These are phyloP conservation scores for Clarias pachynema DNA, from an alignment of 2,797 vertebrate species.

Conservation along the genomic window DNA sequence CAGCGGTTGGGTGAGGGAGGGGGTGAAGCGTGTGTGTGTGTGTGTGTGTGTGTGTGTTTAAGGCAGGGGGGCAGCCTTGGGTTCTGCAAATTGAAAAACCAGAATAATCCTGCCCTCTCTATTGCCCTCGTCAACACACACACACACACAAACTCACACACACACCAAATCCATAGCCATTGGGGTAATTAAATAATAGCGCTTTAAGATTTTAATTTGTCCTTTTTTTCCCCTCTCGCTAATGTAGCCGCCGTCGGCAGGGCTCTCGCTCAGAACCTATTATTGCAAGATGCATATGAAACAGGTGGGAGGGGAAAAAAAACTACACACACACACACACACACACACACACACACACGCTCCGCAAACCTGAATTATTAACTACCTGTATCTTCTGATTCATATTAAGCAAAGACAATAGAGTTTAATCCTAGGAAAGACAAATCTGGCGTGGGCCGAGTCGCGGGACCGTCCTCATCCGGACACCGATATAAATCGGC, in stretches of 20 bases:
- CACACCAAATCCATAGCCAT: slow-evolving; percentile 87
- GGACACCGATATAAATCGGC: background rate
- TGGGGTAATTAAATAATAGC: slow-evolving; percentile 99
- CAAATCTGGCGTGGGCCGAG: background rate
- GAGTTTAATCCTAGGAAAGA: slow-evolving; percentile 40
- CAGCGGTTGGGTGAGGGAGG: slow-evolving; percentile 88
- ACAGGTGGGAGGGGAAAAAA: slow-evolving; percentile 64
- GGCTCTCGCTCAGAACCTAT: slow-evolving; percentile 79
- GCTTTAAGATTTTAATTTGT: slow-evolving; percentile 99
- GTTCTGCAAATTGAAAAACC: slow-evolving; percentile 94
- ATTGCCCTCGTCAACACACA: slow-evolving; percentile 61
- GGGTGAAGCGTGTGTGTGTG: slow-evolving; percentile 74
- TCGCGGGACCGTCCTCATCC: background rate
- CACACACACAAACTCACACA: slow-evolving; percentile 44
- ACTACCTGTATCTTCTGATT: slow-evolving; percentile 37
- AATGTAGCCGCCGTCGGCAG: slow-evolving; percentile 80
- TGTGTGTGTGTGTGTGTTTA: slow-evolving; percentile 45
- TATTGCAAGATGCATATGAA: slow-evolving; percentile 73
- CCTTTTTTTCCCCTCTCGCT: slow-evolving; percentile 68
- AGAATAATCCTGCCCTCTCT: slow-evolving; percentile 93
- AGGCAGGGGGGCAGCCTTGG: slow-evolving; percentile 58
- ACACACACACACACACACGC: background rate
- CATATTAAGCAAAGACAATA: slow-evolving; percentile 49
- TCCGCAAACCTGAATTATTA: slow-evolving; percentile 45
- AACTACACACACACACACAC: background rate